Conservation (phyloP, 2,888 invertebrate species). For the Drosophila kanekoi region DNA sequence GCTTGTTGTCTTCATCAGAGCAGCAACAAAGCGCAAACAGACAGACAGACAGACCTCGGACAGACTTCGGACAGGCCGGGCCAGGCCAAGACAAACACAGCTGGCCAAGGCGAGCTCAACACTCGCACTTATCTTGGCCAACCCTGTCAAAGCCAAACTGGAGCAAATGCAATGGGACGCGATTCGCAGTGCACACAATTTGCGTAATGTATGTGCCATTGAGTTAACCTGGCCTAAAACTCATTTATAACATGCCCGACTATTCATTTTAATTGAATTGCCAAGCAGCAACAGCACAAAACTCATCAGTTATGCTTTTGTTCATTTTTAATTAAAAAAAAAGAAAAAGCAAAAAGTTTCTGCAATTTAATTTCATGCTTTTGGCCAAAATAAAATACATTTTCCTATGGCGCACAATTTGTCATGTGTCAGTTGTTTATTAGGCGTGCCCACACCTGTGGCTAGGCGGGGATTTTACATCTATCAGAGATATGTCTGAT, state of each 20-base stretch:
- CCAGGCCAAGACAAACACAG: slow-evolving; percentile 34
- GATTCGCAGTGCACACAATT: slow-evolving; percentile 32
- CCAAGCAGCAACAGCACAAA: slow-evolving; percentile 35
- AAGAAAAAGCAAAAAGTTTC: neutral
- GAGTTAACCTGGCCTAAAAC: slow-evolving; percentile 48
- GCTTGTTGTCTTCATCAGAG: slow-evolving; percentile 54
- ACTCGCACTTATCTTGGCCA: slow-evolving; percentile 51
- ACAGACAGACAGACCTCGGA: slow-evolving; percentile 2
- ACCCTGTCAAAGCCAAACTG: slow-evolving; percentile 46
- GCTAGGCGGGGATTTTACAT: slow-evolving; percentile 4
- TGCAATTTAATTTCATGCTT: slow-evolving; percentile 36
- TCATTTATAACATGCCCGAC: slow-evolving; percentile 53
- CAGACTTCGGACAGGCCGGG: slow-evolving; percentile 5
- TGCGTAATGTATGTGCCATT: slow-evolving; percentile 65
- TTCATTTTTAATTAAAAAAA: slow-evolving; percentile 63
- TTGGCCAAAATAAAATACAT: slow-evolving; percentile 16
- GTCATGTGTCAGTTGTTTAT: slow-evolving; percentile 49
- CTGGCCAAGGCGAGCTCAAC: slow-evolving; percentile 31
- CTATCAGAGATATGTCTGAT: slow-evolving; percentile 8
- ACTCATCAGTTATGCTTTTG: slow-evolving; percentile 56
- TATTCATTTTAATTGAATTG: slow-evolving; percentile 64
- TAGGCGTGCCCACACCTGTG: slow-evolving; percentile 19
- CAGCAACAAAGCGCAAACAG: slow-evolving; percentile 53
- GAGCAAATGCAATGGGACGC: slow-evolving; percentile 54
- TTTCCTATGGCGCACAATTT: slow-evolving; percentile 51